Evolutionary conservation across 2,888 invertebrate species (phyloP), one percentile per base, ranked within the genome.

Genomic region (Penaeus monodon): DNA sequence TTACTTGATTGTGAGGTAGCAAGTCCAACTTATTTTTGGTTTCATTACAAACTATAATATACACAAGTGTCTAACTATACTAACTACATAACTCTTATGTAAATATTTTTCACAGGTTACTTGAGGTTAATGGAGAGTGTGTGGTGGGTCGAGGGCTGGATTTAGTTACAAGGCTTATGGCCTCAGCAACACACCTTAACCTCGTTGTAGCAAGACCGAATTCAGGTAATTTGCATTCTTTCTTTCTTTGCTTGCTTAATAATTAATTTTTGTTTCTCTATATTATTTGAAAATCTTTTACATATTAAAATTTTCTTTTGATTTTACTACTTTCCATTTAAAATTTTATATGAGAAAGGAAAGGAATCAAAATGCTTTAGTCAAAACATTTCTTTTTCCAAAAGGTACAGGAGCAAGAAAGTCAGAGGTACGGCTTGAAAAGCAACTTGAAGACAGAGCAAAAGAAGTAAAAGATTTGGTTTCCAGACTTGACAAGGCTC

Each of bases 61-160:
- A 49, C 1, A 10, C 6, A 4, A 44, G 14, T 49, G 49, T 14
- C 49, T 49, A 49, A 10, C 14, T 49, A 49, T 14, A 49, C 44
- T 44, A 44, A 10, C 10, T 44, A 44, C 10, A 38, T 10, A 7
- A 29, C 20, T 74, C 17, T 14, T 33, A 7, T 73, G 27, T n/a
- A 77, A 29, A 0, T 78, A 44, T 73, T 79, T 79, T 24, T 68
- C 49, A 27, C 93, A 96, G 96, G 91, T 93, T 97, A 91, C 92
- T 97, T 90, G 97, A 97, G 93, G 95, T 97, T 82, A 97, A 97
- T 92, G 97, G 97, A 63, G 95, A 95, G 91, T 92, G 95, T 70
- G 95, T 96, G 81, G 93, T 96, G 86, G 94, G 94, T 85, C 80
- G 85, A 22, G 74, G 77, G 8, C 76, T 89, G 81, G 90, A 90